Evolutionary conservation across 2,113 vertebrate genomes (phyloP).

Genomic region (Boulengeromyrus knoepffleri): DNA sequence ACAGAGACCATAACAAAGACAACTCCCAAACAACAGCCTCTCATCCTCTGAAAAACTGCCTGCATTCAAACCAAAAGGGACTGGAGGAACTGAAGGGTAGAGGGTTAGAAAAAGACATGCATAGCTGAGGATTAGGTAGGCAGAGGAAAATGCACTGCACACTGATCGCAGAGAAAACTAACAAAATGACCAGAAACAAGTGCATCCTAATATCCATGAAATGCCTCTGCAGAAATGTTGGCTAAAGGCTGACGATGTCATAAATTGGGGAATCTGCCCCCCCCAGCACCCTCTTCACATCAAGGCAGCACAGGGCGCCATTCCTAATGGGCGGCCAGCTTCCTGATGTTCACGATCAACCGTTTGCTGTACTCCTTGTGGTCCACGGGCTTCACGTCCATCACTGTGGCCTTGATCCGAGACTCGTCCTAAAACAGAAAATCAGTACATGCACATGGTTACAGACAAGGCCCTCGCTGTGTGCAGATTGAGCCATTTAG

Average conservation of each 20-base stretch:
- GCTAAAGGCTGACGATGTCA: not conserved
- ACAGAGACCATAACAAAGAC: not conserved
- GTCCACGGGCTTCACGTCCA: slow-evolving; percentile 86
- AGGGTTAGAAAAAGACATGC: not conserved
- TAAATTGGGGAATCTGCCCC: not conserved
- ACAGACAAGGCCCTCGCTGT: not conserved
- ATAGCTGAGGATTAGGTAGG: not conserved
- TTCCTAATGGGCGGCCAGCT: slow-evolving; percentile 52
- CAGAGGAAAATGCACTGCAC: not conserved
- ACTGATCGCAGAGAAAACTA: not conserved
- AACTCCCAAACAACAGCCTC: not conserved
- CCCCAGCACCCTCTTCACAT: too few relatives aligned
- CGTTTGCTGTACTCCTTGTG: slow-evolving; percentile 82
- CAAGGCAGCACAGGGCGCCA: not conserved
- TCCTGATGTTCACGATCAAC: slow-evolving; percentile 80
- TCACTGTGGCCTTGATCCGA: slow-evolving; percentile 83
- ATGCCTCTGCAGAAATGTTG: not conserved
- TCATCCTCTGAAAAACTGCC: not conserved
- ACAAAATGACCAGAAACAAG: not conserved
- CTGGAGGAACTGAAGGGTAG: not conserved
- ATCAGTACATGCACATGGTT: not conserved
- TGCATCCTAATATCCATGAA: not conserved
- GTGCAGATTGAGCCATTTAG: not conserved
- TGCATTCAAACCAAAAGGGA: not conserved
- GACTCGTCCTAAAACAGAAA: slow-evolving; percentile 77